Conservation (phyloP, 2,888 invertebrate species). For the Brachyptera putata region DNA sequence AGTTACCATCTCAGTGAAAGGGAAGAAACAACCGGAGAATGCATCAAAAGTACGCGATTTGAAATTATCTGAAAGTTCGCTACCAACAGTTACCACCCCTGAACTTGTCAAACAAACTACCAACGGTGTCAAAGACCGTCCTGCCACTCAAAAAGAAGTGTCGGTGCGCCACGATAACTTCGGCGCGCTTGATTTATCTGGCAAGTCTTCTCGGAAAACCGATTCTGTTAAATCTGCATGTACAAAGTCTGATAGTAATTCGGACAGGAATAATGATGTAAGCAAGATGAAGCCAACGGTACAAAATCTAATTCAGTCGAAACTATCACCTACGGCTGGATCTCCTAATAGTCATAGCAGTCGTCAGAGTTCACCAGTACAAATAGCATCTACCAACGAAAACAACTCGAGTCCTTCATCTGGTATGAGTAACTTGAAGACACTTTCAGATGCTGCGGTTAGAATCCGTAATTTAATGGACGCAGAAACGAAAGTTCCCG, state of each 20-base stretch:
- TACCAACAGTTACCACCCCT: no score
- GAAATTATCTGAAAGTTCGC: background rate
- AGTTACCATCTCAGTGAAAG: background rate
- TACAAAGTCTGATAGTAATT: background rate
- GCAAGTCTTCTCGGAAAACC: conserved; percentile 40
- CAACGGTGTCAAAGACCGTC: background rate
- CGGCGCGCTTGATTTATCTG: conserved; percentile 54
- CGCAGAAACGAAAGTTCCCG: conserved; percentile 23
- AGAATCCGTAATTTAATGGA: conserved; percentile 40
- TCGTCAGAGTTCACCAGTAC: background rate
- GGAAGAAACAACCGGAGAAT: background rate
- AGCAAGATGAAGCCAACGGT: background rate
- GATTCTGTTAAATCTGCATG: conserved; percentile 13
- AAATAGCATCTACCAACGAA: no score
- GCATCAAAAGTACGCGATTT: background rate
- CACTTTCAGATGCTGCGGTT: conserved; percentile 46
- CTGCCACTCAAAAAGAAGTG: conserved; percentile 21
- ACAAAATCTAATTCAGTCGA: conserved; percentile 1
- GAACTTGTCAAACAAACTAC: background rate
- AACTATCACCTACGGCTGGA: background rate
- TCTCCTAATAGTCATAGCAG: no score
- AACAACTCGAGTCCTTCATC: conserved; percentile 28
- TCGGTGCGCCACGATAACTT: conserved; percentile 47
- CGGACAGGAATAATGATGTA: background rate
- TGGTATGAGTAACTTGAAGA: conserved; percentile 51